Conservation (phyloP, 2,888 invertebrate species). For the Atethmia centrago region DNA sequence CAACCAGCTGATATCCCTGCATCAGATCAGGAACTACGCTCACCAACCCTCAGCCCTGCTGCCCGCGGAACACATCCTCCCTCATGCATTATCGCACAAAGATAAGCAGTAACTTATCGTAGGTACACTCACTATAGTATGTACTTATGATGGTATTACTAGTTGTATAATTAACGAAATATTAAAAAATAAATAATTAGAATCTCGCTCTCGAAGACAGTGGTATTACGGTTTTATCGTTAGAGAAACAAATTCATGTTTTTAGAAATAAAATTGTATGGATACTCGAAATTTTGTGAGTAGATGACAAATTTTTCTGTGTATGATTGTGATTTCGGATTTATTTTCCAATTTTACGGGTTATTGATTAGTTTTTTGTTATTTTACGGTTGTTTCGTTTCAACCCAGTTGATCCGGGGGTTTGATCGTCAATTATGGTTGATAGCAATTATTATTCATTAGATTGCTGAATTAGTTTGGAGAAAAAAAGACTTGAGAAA, state of each 20-base stretch:
- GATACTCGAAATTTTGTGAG: constrained; percentile 87
- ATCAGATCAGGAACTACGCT: constrained; percentile 98
- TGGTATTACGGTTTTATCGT: constrained; percentile 86
- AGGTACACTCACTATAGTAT: constrained; percentile 82
- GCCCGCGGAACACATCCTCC: constrained; percentile 92
- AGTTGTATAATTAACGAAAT: constrained; percentile 87
- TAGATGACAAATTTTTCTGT: constrained; percentile 83
- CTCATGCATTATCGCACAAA: constrained; percentile 88
- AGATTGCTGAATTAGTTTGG: constrained; percentile 58
- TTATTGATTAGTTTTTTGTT: constrained; percentile 67
- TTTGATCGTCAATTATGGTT: constrained; percentile 67
- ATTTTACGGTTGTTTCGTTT: constrained; percentile 58
- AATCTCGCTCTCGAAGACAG: constrained; percentile 88
- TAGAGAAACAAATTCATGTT: constrained; percentile 86
- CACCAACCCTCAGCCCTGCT: constrained; percentile 96
- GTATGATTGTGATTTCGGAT: constrained; percentile 82
- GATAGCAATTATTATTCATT: constrained; percentile 40
- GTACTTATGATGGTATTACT: constrained; percentile 89
- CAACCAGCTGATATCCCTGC: constrained; percentile 98
- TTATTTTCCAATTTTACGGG: constrained; percentile 62
- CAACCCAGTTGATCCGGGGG: constrained; percentile 60
- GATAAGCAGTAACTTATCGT: constrained; percentile 87
- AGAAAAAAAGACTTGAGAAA: constrained; percentile 67
- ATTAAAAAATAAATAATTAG: constrained; percentile 85
- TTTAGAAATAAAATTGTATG: constrained; percentile 85